These are phyloP conservation scores for Oncorhynchus clarkii DNA, from an alignment of 2,113 vertebrate species.

Conservation along the genomic window DNA sequence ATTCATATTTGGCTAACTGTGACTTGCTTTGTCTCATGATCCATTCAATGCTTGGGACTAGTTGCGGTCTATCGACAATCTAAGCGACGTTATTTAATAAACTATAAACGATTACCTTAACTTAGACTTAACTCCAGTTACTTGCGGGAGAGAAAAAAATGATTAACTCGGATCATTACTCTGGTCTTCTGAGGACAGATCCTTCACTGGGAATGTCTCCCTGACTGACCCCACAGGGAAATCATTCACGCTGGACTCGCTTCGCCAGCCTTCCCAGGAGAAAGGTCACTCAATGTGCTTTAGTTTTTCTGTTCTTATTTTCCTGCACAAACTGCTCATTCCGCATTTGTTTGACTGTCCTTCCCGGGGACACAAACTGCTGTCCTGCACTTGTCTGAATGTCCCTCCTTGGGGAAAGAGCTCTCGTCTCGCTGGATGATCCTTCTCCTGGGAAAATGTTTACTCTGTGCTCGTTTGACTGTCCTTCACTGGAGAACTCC, in stretches of 20 bases:
- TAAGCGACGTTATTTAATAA: too few species aligned
- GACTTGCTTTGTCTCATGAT: background rate
- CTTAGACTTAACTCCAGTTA: conserved; percentile 1
- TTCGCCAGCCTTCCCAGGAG: conserved; percentile 49
- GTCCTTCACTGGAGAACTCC: conserved; percentile 60
- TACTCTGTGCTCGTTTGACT: conserved; percentile 45
- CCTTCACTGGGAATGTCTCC: conserved; percentile 50
- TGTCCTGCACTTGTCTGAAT: conserved; percentile 34
- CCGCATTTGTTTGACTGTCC: conserved; percentile 47
- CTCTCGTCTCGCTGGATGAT: too few species aligned
- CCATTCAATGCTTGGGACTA: background rate
- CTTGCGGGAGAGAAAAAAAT: background rate
- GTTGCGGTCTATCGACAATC: background rate
- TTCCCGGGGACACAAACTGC: conserved; percentile 38
- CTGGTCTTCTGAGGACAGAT: conserved; percentile 44
- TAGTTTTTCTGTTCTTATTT: conserved; percentile 47
- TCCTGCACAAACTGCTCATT: conserved; percentile 56
- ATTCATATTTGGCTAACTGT: background rate
- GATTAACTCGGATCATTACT: conserved; percentile 64
- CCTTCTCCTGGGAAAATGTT: conserved; percentile 37
- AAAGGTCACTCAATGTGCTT: conserved; percentile 51
- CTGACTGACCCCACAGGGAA: conserved; percentile 66
- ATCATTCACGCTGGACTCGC: conserved; percentile 66
- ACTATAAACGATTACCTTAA: background rate
- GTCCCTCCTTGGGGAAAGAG: too few species aligned